Base-by-base conservation (phyloP, 2,888 invertebrate genomes). In the Torymus aiolomorphi region DNA sequence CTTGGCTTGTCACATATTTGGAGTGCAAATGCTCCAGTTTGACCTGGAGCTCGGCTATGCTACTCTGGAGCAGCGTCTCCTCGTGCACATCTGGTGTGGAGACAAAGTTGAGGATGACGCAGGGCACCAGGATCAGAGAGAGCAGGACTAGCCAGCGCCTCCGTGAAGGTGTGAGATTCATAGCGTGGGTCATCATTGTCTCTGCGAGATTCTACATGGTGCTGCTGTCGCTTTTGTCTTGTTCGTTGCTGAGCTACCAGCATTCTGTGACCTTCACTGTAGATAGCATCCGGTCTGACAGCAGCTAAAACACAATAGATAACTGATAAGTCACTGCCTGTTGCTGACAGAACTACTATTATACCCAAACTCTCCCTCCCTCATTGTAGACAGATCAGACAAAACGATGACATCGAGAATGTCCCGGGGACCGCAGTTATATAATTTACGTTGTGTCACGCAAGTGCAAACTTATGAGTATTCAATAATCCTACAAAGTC, bases 21-120 rank as follows among this genome's bases (percentile, higher is more conserved):
- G 95, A 93, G 87, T 96, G 95, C 62, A 97, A 91, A 87, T 95
- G 95, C 87, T 95, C 94, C 63, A 97, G 91, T 81, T 95, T 94
- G 79, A 95, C 94, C 87, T 96, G 94, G 85, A 96, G 92, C 85
- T 96, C 95, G 4, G 95, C 95, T 83, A 96, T 91, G 67, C 94
- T 88, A 54, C 87, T 90, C 71, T 90, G 90, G 24, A 89, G 76
- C 3, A 86, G 59, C 0, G 86, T 84, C 72, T 90, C 90, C 24
- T 90, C 89, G 1, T 81, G 85, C 57, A 87, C 83, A 69, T 90
- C 89, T 2, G 89, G 88, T 2, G 86, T 84, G 2, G 86, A 87
- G 5, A 87, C 77, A 24, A 89, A 83, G 78, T 89, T 90, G 62
- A 90, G 24, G 31, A 90, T 84, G 4, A 87, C 84, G 49, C 88